Evolutionary conservation across 2,888 invertebrate genomes (phyloP), one percentile per base, ranked within the genome.

Genomic region (Megastigmus dorsalis): DNA sequence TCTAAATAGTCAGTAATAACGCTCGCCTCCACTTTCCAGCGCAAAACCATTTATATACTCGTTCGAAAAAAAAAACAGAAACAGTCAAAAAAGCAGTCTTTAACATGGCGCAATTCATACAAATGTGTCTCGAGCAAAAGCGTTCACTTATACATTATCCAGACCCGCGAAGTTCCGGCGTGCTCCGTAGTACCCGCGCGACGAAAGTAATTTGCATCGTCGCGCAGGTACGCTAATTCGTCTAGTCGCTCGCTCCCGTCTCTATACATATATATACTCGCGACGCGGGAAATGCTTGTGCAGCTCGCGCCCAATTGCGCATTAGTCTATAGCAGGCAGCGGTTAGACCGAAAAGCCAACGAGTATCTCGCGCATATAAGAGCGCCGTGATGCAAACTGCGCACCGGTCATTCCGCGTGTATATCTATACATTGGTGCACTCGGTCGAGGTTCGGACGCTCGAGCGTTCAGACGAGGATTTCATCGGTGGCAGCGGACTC

Each of bases 161-260:
- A 30, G 5, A 48, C 43, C 26, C 18, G 43, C 33, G 10, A 33
- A 41, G 33, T 70, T 62, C 13, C 43, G 23, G 5, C 15, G 10
- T n/a, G n/a, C n/a, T n/a, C n/a, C n/a, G n/a, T n/a, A 10, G 48
- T 36, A 36, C 38, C 52, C 48, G 63, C 23, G 10, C 48, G 38
- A 55, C 57, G 60, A 74, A 74, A 36, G 69, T 67, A 80, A 83
- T 82, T 83, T 82, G 80, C 82, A 82, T 82, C 77, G 72, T 52
- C 75, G 69, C n/a, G n/a, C n/a, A 74, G 69, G 73, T 68, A 77
- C 75, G 79, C 79, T 80, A 79, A 81, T 82, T 80, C 50, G 18
- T 48, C 41, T 20, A 30, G 50, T 50, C 48, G 26, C 57, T 55
- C 26, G 36, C n/a, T n/a, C n/a, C n/a, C n/a, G n/a, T n/a, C n/a